phyloP scores from a whole-genome alignment of 2,113 vertebrate species.

The Riparia riparia region DNA sequence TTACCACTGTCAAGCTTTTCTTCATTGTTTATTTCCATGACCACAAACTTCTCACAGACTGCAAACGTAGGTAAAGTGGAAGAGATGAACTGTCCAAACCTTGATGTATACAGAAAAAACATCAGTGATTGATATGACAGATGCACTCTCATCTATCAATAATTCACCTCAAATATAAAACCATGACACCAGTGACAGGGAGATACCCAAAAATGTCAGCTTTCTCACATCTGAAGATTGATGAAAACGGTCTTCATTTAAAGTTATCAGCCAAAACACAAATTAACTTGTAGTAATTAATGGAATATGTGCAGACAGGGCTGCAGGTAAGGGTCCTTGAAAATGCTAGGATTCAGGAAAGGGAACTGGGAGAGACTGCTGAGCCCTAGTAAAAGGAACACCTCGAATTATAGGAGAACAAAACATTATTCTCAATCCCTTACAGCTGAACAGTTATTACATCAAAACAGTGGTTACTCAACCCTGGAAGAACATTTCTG shows the following conservation, averaged over 20 bases:
- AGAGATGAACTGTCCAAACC: slow-evolving; percentile 97
- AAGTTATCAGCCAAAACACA: background rate
- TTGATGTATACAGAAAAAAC: slow-evolving; percentile 59
- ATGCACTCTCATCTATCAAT: background rate
- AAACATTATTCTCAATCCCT: background rate
- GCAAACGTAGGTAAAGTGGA: slow-evolving; percentile 96
- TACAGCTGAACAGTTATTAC: background rate
- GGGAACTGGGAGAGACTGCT: background rate
- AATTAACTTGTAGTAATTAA: background rate
- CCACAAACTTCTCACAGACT: slow-evolving; percentile 98
- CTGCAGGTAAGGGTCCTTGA: background rate
- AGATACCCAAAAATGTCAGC: background rate
- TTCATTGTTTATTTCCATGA: slow-evolving; percentile 95
- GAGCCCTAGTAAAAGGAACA: background rate
- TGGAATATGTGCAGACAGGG: background rate
- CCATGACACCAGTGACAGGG: background rate
- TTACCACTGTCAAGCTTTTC: slow-evolving; percentile 92
- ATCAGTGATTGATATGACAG: background rate
- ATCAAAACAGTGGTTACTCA: background rate
- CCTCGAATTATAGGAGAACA: background rate
- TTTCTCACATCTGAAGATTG: background rate
- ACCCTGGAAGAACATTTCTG: background rate
- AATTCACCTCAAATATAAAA: background rate
- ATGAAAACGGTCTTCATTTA: background rate
- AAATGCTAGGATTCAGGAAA: background rate